A percentile compares a stretch with the other conserved stretches of the same genome.
These are phyloP conservation scores for Macropodus opercularis DNA, from an alignment of 2,797 vertebrate species.

Conservation along the genomic window DNA sequence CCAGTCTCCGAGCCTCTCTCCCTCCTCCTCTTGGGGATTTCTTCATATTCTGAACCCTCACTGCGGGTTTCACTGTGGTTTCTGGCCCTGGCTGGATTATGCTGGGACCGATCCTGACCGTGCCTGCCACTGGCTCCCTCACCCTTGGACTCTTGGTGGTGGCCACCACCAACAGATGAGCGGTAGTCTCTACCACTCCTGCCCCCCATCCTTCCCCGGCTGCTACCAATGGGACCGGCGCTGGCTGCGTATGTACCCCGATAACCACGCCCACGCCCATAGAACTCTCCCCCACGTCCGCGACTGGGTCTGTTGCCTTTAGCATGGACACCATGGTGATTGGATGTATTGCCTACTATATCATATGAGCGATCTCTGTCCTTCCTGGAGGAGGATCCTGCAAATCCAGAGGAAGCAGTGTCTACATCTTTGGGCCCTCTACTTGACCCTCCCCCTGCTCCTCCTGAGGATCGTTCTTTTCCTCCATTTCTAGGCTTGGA, in stretches of 20 bases:
- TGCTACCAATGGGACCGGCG: constrained; percentile 72
- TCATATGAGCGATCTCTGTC: constrained; percentile 86
- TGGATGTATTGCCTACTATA: constrained; percentile 62
- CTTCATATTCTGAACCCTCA: constrained; percentile 93
- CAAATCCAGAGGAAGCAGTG: constrained; percentile 60
- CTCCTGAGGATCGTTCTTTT: constrained; percentile 73
- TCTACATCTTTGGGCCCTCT: constrained; percentile 81
- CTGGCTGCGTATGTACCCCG: constrained; percentile 86
- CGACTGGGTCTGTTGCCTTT: constrained; percentile 79
- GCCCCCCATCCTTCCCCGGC: constrained; percentile 83
- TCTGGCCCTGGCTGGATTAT: constrained; percentile 84
- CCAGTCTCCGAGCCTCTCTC: constrained; percentile 93
- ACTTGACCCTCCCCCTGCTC: constrained; percentile 62
- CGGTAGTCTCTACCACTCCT: constrained; percentile 86
- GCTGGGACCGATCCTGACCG: constrained; percentile 72
- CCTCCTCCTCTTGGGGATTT: constrained; percentile 90
- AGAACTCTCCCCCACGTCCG: constrained; percentile 90
- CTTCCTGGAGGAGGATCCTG: constrained; percentile 73
- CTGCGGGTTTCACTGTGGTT: constrained; percentile 93
- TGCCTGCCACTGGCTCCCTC: constrained; percentile 72
- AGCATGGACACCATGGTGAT: constrained; percentile 71
- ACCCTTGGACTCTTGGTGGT: constrained; percentile 79
- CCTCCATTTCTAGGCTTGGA: constrained; percentile 79
- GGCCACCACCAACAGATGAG: constrained; percentile 70
- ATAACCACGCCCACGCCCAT: constrained; percentile 89